Evolutionary conservation across 2,888 invertebrate species (phyloP).

Genomic region (Synanthedon myopaeformis): DNA sequence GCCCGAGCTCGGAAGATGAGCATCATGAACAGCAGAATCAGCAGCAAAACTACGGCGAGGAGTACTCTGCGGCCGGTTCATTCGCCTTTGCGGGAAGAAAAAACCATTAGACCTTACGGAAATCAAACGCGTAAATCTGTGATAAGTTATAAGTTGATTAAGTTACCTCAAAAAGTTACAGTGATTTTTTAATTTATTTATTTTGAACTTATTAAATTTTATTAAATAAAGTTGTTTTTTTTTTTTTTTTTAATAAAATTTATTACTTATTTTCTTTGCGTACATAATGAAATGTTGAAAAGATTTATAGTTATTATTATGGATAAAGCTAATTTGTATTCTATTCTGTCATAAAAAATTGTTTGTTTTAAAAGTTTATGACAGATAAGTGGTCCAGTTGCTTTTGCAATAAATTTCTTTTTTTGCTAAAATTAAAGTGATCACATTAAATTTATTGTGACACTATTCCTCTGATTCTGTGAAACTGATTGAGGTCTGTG

Average conservation of each 20-base stretch:
- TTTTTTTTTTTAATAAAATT: too few relatives aligned
- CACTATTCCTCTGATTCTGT: neutral
- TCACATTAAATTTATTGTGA: neutral
- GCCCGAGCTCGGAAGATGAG: neutral
- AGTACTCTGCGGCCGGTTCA: slow-evolving; percentile 8
- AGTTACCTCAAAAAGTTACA: too few relatives aligned
- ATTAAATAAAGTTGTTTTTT: too few relatives aligned
- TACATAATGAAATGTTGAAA: too few relatives aligned
- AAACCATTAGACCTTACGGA: slow-evolving; percentile 2
- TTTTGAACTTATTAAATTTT: too few relatives aligned
- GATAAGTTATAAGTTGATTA: too few relatives aligned
- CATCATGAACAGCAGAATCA: neutral
- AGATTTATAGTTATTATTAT: too few relatives aligned
- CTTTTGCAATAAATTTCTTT: neutral
- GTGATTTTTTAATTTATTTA: too few relatives aligned
- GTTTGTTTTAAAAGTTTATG: neutral
- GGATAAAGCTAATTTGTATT: too few relatives aligned
- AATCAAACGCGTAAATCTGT: too few relatives aligned
- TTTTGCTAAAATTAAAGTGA: neutral
- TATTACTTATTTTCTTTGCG: too few relatives aligned
- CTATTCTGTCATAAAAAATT: too few relatives aligned
- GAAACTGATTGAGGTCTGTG: slow-evolving; percentile 1
- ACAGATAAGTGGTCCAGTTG: slow-evolving; percentile 1
- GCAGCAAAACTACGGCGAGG: slow-evolving; percentile 4
- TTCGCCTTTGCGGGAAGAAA: slow-evolving; percentile 12